Evolutionary conservation across 2,888 invertebrate genomes (phyloP), one percentile per base, ranked within the genome.

Genomic region (Abscondita cerata): DNA sequence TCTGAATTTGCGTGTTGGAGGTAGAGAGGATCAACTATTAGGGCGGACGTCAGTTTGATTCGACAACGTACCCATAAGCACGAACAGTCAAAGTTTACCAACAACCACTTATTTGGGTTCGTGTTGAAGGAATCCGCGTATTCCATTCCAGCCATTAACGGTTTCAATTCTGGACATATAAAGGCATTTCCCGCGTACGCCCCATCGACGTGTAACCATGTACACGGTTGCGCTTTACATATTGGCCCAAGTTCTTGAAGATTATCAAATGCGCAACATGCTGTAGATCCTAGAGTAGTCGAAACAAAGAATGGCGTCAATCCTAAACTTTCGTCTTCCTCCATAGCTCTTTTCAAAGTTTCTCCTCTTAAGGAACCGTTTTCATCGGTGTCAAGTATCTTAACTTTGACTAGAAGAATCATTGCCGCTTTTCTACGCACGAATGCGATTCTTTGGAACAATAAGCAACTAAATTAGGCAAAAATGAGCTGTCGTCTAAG

Each of bases 171-270:
- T 0, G 97, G 97, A 75, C 99, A 99, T 66, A 99, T 93, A 81
- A 98, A 94, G 2, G 98, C 89, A 75, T 93, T 94, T 12, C 99
- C 99, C 1, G 98, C 99, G 78, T 99, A 99, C 0, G 98, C 98
- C 0, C 94, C 98, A 79, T 99, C 98, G 0, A 98, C 96, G 77
- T 94, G 94, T 52, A 91, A 67, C 92, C 92, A 92, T 6, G 91
- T 89, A 61, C 86, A 85, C 0, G 91, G 89, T 78, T 91, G 92
- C 58, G 75, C 88, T 68, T 90, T 87, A 69, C 94, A 91, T 8
- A 97, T 89, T 4, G 90, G 86, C 0, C 94, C 95, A 65, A 99
- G 92, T 83, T 98, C 98, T 8, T 86, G 84, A 19, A 99, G 83
- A 78, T 94, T 94, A 81, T 99, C 99, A 80, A 96, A 98, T 0